A percentile compares a stretch with the other conserved stretches of the same genome.
phyloP scores from a whole-genome alignment of 2,888 invertebrate species.

The Gymnoscelis rufifasciata region DNA sequence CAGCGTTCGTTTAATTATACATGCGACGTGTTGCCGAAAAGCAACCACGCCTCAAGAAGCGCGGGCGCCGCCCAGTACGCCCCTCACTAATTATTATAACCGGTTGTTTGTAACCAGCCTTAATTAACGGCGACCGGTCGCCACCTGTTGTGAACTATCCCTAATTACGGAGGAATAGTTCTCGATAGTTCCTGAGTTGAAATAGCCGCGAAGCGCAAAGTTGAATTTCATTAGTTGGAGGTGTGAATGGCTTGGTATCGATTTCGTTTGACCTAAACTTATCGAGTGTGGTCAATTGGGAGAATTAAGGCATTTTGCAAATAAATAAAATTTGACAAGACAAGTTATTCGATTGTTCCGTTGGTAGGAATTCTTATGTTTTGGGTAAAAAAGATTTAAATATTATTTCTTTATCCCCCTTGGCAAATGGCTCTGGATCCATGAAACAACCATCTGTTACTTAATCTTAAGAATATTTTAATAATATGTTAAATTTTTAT shows the following conservation, averaged over 20 bases:
- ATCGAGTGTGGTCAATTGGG: too few relatives aligned
- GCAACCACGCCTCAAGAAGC: conserved; percentile 49
- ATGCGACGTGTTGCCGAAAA: conserved; percentile 52
- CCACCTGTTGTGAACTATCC: conserved; percentile 62
- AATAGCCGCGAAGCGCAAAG: neutral
- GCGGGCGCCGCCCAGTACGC: conserved; percentile 63
- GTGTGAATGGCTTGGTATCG: neutral
- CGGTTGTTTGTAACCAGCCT: conserved; percentile 65
- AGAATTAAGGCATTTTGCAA: too few relatives aligned
- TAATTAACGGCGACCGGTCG: conserved; percentile 64
- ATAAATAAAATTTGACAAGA: too few relatives aligned
- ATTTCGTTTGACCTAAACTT: too few relatives aligned
- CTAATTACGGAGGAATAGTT: conserved; percentile 38
- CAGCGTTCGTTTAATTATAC: conserved; percentile 48
- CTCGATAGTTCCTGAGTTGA: conserved; percentile 26
- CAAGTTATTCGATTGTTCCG: too few relatives aligned
- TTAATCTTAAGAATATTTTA: too few relatives aligned
- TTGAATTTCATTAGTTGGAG: conserved; percentile 7
- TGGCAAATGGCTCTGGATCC: too few relatives aligned
- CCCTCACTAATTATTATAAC: conserved; percentile 76
- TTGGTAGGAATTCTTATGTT: too few relatives aligned
- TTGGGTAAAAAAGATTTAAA: too few relatives aligned
- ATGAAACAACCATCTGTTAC: too few relatives aligned
- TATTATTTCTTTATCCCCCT: too few relatives aligned
- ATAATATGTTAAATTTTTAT: too few relatives aligned